Base-by-base conservation (phyloP, 2,888 invertebrate species). In the Agriotes lineatus region DNA sequence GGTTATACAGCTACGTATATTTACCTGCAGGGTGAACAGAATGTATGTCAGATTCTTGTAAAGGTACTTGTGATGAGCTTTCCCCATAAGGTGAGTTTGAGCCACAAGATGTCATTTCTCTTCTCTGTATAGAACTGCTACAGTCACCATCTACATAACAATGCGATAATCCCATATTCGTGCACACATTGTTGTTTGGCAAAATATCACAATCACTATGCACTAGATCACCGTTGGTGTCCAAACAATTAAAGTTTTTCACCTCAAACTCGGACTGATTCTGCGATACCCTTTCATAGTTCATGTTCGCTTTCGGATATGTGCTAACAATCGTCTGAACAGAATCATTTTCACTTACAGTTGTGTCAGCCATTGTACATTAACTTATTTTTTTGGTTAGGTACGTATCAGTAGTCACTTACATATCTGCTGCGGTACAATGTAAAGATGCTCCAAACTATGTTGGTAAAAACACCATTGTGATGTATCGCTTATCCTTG, bases 161-260 rank as follows among this genome's bases (percentile, higher is more conserved):
- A 63, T 74, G 71, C 7, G 74, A 73, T 12, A 70, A 62, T 62
- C 48, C 64, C 56, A 62, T 59, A 39, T 60, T 67, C 35, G 80
- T 79, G 74, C 81, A 81, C 67, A 82, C 71, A 73, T 82, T 83
- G 73, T 83, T 84, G 71, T 83, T 83, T 4, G 83, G 82, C 62
- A 81, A 72, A 68, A 79, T 76, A 67, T 79, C 74, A 68, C 75
- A 78, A 66, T 68, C 72, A 39, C 70, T 64, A 61, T 72, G 70
- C 37, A 68, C 69, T 54, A 74, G 69, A 56, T 72, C 70, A 69
- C 74, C 74, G 58, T 76, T 76, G 9, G 63, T 72, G 35, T 76
- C 73, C 18, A 67, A 67, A 69, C 80, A 81, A 65, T 79, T 80
- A 25, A 78, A 61, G 48, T 63, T 54, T 19, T 64, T 70, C 57